Evolutionary conservation across 2,888 invertebrate species (phyloP).

Genomic region (Pelosia muscerda): DNA sequence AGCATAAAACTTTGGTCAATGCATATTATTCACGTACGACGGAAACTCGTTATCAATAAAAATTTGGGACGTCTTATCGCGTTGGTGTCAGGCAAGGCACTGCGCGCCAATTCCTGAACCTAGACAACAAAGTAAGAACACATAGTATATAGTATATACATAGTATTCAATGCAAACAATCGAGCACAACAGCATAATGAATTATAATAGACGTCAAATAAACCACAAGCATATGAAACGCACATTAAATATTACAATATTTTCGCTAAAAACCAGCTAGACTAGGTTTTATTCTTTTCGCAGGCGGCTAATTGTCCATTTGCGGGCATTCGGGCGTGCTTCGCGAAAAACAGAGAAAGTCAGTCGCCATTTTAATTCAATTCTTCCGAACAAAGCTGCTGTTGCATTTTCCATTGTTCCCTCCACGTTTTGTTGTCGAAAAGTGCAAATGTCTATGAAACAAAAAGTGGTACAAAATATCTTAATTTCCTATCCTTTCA

Average conservation of each 20-base stretch:
- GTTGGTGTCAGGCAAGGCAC: not conserved
- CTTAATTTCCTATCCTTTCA: conserved; percentile 76
- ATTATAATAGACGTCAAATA: not conserved
- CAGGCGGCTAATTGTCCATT: conserved; percentile 81
- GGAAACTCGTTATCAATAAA: not conserved
- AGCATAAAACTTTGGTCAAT: not conserved
- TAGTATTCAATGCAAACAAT: too few relatives aligned
- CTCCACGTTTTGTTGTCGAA: conserved; percentile 68
- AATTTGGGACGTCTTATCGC: not conserved
- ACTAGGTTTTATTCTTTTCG: conserved; percentile 50
- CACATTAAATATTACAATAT: conserved; percentile 62
- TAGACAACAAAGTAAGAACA: not conserved
- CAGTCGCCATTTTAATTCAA: conserved; percentile 83
- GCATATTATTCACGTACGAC: not conserved
- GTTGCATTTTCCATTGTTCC: conserved; percentile 73
- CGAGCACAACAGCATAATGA: not conserved
- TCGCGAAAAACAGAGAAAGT: conserved; percentile 78
- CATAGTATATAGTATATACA: too few relatives aligned
- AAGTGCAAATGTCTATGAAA: conserved; percentile 76
- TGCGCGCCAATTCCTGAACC: not conserved
- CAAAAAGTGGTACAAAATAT: conserved; percentile 68
- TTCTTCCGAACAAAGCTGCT: conserved; percentile 79
- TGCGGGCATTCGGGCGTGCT: conserved; percentile 77
- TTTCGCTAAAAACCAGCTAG: conserved; percentile 59
- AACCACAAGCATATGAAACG: conserved; percentile 8